These are phyloP conservation scores for Scleropages formosus DNA, from an alignment of 2,797 vertebrate genomes.

Conservation along the genomic window DNA sequence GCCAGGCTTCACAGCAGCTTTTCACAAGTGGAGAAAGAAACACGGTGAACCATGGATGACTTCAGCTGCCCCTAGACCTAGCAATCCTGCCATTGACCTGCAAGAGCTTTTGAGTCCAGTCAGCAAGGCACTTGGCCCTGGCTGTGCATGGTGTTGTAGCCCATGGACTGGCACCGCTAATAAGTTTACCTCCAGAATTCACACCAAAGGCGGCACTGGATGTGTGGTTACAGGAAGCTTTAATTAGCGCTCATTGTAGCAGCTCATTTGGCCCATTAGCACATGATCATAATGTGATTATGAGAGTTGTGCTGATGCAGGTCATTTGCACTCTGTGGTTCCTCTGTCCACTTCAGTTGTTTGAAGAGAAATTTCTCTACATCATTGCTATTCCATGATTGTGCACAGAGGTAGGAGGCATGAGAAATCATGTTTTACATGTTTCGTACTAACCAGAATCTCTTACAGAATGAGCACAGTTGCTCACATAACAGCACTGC, in stretches of 20 bases:
- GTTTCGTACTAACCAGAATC: no score
- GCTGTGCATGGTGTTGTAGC: neutral
- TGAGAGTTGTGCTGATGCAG: no score
- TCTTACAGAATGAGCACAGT: no score
- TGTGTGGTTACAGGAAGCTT: neutral
- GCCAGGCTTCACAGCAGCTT: no score
- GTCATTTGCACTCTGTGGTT: neutral
- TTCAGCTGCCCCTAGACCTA: no score
- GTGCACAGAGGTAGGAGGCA: no score
- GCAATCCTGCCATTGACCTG: neutral
- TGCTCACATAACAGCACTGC: no score
- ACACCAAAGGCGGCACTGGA: neutral
- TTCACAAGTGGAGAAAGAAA: no score
- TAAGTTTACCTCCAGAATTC: neutral
- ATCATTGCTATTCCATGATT: neutral
- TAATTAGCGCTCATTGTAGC: neutral
- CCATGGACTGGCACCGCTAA: neutral
- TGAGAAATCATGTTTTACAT: no score
- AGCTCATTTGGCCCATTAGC: neutral
- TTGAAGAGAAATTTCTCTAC: neutral
- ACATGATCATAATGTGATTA: neutral
- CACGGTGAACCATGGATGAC: no score
- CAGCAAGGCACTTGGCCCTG: neutral
- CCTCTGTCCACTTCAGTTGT: neutral
- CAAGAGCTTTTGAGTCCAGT: neutral